These are phyloP conservation scores for Anguilla rostrata DNA, from an alignment of 2,113 vertebrate genomes.

Conservation along the genomic window DNA sequence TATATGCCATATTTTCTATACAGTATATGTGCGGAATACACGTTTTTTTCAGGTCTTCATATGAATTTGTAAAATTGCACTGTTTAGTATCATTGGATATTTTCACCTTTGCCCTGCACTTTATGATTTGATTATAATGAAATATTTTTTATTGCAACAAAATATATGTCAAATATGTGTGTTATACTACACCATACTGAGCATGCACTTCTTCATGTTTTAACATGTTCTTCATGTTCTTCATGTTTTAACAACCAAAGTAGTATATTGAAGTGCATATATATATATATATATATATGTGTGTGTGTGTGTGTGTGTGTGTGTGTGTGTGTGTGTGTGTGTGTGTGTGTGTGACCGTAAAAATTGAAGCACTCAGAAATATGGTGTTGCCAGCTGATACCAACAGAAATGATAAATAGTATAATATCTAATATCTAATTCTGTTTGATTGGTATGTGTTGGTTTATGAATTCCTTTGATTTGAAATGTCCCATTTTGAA, in stretches of 20 bases:
- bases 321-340: no score
- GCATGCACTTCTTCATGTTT: no score
- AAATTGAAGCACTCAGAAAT: no score
- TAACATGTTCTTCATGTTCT: no score
- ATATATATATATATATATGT: no score
- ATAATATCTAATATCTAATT: not conserved
- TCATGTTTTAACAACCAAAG: not conserved
- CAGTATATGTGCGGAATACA: not conserved
- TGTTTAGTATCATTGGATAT: not conserved
- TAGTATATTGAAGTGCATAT: not conserved
- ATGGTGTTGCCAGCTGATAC: not conserved
- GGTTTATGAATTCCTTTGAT: not conserved
- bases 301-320: no score
- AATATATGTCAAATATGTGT: no score
- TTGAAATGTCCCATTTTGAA: no score
- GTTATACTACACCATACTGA: no score
- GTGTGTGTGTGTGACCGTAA: no score
- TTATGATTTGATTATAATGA: not conserved
- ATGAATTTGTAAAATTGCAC: not conserved
- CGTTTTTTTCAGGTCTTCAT: not conserved
- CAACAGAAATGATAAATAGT: not conserved
- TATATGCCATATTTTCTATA: no score
- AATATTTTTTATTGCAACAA: not conserved
- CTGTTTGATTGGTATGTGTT: not conserved
- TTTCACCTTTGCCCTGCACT: not conserved